These are phyloP conservation scores for Dendrophyllia cribrosa DNA, from an alignment of 64 coral and sea anemone genomes.

Conservation along the genomic window DNA sequence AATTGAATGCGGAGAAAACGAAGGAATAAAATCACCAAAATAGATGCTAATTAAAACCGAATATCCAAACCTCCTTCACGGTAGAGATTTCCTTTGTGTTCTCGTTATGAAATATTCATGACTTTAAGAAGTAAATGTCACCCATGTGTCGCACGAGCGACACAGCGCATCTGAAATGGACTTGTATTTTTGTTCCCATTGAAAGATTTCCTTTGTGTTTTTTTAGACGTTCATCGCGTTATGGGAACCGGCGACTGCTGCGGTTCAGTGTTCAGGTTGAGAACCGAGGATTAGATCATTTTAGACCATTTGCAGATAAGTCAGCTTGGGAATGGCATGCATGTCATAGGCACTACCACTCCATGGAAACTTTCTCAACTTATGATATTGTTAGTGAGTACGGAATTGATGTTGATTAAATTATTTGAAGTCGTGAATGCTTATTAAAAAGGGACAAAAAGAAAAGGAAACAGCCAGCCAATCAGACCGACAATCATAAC, in stretches of 20 bases:
- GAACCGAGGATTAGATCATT: slow-evolving; percentile 66
- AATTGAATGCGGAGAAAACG: too few relatives aligned
- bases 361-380: slow-evolving; percentile 86
- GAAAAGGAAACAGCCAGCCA: not conserved
- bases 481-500: not conserved
- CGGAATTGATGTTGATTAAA: not conserved
- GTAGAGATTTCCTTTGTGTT: too few relatives aligned
- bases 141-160: too few relatives aligned
- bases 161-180: too few relatives aligned
- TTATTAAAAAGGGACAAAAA: not conserved
- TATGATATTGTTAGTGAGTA: slow-evolving; percentile 90
- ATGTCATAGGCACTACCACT: slow-evolving; percentile 94
- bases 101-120: too few relatives aligned
- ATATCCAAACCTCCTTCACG: too few relatives aligned
- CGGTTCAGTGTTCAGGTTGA: slow-evolving; percentile 56
- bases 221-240: not conserved
- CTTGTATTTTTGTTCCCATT: not conserved
- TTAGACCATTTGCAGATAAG: slow-evolving; percentile 51
- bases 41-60: too few relatives aligned
- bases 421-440: too few relatives aligned
- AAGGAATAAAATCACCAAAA: too few relatives aligned
- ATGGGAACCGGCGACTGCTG: not conserved
- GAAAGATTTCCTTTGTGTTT: not conserved
- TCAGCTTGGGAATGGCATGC: slow-evolving; percentile 80
- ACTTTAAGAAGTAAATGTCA: too few relatives aligned